Conservation (phyloP, 2,113 vertebrate genomes). For the Rhynchopsitta pachyrhyncha region DNA sequence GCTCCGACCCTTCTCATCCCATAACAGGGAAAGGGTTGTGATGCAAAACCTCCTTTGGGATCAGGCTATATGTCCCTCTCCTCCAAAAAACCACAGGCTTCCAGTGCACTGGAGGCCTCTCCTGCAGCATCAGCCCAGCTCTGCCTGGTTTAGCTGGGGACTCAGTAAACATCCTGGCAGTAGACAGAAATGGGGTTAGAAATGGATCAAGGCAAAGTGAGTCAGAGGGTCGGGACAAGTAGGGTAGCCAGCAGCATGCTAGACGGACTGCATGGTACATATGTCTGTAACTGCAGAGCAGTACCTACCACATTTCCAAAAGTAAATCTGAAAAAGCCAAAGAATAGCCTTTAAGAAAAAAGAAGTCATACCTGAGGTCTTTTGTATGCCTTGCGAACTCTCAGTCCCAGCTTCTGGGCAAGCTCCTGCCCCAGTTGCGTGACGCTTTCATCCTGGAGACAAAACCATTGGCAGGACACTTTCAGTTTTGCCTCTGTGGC, state of each 20-base stretch:
- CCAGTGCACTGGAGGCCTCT: rapidly evolving
- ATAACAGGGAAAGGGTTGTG: not conserved
- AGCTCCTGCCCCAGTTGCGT: slow-evolving; percentile 90
- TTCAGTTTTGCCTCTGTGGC: not conserved
- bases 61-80: not conserved
- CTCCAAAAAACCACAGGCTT: not conserved
- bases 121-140: not conserved
- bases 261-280: not conserved
- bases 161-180: not conserved
- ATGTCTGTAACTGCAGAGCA: not conserved
- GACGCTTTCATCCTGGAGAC: slow-evolving; percentile 85
- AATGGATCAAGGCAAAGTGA: not conserved
- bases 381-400: slow-evolving; percentile 87
- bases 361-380: slow-evolving; percentile 79
- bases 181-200: not conserved
- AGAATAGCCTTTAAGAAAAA: not conserved
- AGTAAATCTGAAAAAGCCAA: not conserved
- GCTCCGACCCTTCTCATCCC: not conserved
- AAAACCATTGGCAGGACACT: not conserved
- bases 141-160: not conserved
- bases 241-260: not conserved
- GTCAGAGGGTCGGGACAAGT: not conserved
- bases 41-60: not conserved
- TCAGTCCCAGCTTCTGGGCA: slow-evolving; percentile 83
- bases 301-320: not conserved